Conservation (phyloP, 1,140 invertebrate species). For the Hylaeus anthracinus region DNA sequence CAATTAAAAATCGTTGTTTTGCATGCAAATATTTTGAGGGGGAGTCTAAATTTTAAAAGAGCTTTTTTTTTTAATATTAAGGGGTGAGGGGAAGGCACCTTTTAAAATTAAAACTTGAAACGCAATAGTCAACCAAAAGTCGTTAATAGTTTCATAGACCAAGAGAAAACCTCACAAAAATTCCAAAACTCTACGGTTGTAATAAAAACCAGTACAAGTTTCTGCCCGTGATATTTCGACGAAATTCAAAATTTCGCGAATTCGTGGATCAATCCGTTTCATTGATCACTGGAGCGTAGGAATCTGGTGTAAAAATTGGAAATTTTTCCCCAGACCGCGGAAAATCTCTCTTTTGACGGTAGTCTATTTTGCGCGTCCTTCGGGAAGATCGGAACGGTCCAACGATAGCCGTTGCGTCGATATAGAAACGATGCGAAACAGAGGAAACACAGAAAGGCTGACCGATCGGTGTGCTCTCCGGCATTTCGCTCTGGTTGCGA, state of each 20-base stretch:
- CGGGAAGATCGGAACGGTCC: constrained; percentile 24
- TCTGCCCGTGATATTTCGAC: neutral
- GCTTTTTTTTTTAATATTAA: too few relatives aligned
- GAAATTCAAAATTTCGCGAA: constrained; percentile 3
- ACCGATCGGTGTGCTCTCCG: constrained; percentile 44
- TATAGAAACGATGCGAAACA: constrained; percentile 47
- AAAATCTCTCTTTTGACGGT: neutral
- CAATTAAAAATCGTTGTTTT: too few relatives aligned
- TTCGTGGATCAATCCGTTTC: neutral
- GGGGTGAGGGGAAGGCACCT: too few relatives aligned
- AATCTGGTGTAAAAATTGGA: constrained; percentile 9
- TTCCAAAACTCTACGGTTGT: neutral
- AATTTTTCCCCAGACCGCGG: constrained; percentile 1
- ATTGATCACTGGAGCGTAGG: constrained; percentile 3
- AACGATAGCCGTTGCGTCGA: constrained; percentile 17
- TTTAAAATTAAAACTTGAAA: too few relatives aligned
- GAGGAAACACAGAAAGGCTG: constrained; percentile 43
- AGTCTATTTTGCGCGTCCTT: constrained; percentile 22
- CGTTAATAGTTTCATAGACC: too few relatives aligned
- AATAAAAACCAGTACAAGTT: neutral
- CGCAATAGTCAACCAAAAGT: too few relatives aligned
- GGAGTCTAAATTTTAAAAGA: too few relatives aligned
- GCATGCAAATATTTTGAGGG: too few relatives aligned
- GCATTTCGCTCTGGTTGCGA: constrained; percentile 49
- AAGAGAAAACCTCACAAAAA: neutral